Evolutionary conservation across 2,888 invertebrate species (phyloP).

Genomic region (Ectobius pallidus): DNA sequence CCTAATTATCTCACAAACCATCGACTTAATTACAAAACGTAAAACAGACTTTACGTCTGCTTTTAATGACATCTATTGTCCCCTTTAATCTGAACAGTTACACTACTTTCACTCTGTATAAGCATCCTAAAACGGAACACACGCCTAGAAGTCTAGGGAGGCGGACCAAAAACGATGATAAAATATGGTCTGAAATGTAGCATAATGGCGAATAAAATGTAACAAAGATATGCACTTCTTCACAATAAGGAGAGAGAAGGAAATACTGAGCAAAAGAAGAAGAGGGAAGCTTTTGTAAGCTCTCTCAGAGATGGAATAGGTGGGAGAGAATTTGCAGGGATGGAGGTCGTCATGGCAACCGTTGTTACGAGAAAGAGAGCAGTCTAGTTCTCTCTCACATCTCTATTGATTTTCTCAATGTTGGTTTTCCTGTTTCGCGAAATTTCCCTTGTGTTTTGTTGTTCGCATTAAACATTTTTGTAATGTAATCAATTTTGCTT

Average conservation of each 20-base stretch:
- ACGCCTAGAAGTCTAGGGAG: no score
- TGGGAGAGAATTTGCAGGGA: not conserved
- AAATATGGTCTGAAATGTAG: not conserved
- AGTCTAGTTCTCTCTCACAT: not conserved
- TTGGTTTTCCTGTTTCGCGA: not conserved
- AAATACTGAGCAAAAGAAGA: no score
- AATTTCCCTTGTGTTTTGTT: not conserved
- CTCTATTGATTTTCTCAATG: not conserved
- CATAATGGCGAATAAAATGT: not conserved
- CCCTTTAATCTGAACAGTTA: no score
- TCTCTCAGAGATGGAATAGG: not conserved
- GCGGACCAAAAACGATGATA: not conserved
- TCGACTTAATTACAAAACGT: no score
- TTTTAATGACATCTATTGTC: no score
- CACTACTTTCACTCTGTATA: no score
- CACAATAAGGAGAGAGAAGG: not conserved
- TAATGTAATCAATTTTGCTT: no score
- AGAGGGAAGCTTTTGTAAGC: not conserved
- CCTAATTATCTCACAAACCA: no score
- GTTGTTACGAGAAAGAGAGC: slow-evolving; percentile 1
- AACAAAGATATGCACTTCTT: not conserved
- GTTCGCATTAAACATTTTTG: not conserved
- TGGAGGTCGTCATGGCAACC: not conserved
- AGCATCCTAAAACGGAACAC: no score
- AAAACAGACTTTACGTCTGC: no score